Percentiles rank a stretch among this genome's conserved stretches.
phyloP scores from a whole-genome alignment of 2,888 invertebrate genomes.

The Drosophila koepferae region DNA sequence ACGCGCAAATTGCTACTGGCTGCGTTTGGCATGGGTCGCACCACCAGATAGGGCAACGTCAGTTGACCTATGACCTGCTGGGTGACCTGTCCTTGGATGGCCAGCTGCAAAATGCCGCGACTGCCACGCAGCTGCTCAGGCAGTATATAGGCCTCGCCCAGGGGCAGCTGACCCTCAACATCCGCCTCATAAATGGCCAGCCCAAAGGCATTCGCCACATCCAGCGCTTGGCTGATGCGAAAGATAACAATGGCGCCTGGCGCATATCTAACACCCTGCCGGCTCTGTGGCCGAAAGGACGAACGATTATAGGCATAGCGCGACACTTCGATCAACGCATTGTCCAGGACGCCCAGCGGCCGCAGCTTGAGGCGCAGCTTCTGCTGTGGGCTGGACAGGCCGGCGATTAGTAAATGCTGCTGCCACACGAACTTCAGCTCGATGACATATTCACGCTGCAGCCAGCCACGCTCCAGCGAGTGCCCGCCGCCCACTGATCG shows the following conservation, averaged over 20 bases:
- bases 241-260: constrained; percentile 68
- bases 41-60: constrained; percentile 87
- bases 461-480: constrained; percentile 91
- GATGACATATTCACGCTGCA: constrained; percentile 89
- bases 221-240: constrained; percentile 69
- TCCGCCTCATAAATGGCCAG: constrained; percentile 59
- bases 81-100: constrained; percentile 89
- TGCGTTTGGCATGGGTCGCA: constrained; percentile 74
- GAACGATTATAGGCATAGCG: constrained; percentile 71
- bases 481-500: constrained; percentile 64
- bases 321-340: constrained; percentile 71
- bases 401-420: constrained; percentile 90
- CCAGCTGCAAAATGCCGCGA: constrained; percentile 89
- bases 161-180: not conserved
- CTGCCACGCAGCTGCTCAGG: constrained; percentile 91
- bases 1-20: constrained; percentile 89
- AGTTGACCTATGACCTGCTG: constrained; percentile 91
- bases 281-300: constrained; percentile 54
- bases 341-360: constrained; percentile 45
- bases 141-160: constrained; percentile 94
- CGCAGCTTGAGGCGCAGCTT: constrained; percentile 36
- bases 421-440: constrained; percentile 92
- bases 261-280: constrained; percentile 65
- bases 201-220: constrained; percentile 59
- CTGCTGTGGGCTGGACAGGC: not conserved